Base-by-base conservation (phyloP, 2,797 vertebrate genomes). In the Salmo trutta region DNA sequence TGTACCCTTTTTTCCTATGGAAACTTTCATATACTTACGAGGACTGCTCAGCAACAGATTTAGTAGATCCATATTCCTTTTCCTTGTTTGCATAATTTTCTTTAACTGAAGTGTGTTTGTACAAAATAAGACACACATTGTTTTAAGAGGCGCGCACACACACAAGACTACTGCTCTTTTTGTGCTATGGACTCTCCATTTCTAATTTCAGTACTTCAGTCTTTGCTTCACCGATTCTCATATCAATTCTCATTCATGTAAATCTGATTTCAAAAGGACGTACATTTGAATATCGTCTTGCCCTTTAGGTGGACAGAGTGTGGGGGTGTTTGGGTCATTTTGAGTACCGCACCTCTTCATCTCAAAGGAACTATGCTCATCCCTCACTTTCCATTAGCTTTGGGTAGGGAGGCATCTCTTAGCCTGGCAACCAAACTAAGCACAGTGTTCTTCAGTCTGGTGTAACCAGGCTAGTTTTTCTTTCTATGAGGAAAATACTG, bases 1-100 rank as follows among this genome's bases (percentile, higher is more conserved):
- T 91, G 73, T 91, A 91, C 85, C 83, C 65, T 87, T 88, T 87
- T 88, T 88, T 85, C 81, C 59, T 79, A 85, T 79, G 27, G 84
- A 89, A 87, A 87, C 74, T 36, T 75, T 73, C 75, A 76, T 62
- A 66, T 19, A 74, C 24, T 64, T 24, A 64, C n/a, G 67, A 53
- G 29, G 65, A 75, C 31, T 17, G 41, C 29, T 67, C n/a, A 73
- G 51, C 17, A 47, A 47, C 41, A 47, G 41, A 47, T 47, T 47
- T 3, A 41, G 36, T 41, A 41, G 36, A 41, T 41, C 7, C 36
- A 41, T 41, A 41, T 41, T 41, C 36, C 36, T 41, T 41, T 41
- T 41, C 36, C 36, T 41, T 36, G 33, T 36, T 31, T 31, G 31
- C 31, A 0, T 36, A 36, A 14, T 12, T 47, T 47, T 14, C 10